Percentiles rank a stretch among this genome's conserved stretches.
Evolutionary conservation across 2,797 vertebrate genomes (phyloP).

Genomic region (Crocidura indochinensis): DNA sequence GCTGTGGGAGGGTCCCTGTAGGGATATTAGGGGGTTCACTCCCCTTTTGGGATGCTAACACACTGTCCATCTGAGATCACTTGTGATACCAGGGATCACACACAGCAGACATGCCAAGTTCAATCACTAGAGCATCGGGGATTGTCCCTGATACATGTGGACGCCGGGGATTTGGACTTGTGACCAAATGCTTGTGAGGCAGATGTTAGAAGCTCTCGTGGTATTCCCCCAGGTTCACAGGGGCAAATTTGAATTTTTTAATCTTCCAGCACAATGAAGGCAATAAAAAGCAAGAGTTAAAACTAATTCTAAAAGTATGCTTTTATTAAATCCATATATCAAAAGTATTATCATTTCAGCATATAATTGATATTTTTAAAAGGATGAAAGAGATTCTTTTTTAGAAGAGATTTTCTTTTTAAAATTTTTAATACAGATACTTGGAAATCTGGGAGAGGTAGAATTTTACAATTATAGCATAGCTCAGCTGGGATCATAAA

Average conservation of each 20-base stretch:
- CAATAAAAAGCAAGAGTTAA: neutral
- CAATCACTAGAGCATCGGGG: no score
- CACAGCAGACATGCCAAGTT: no score
- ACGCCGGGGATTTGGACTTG: no score
- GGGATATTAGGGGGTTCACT: neutral
- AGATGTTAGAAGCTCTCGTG: neutral
- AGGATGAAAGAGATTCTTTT: neutral
- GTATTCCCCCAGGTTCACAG: neutral
- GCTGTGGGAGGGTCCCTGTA: no score
- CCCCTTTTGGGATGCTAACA: no score
- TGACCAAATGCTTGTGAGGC: no score
- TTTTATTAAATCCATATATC: conserved; percentile 41
- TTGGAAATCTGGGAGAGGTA: conserved; percentile 34
- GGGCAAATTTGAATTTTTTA: neutral
- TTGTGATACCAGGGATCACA: no score
- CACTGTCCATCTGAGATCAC: neutral
- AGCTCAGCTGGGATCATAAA: conserved; percentile 18
- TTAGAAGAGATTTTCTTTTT: neutral
- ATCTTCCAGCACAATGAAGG: conserved; percentile 33
- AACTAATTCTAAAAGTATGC: conserved; percentile 28
- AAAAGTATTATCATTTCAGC: conserved; percentile 42
- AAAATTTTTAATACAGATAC: neutral
- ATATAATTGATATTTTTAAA: neutral
- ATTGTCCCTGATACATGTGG: no score
- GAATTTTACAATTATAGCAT: conserved; percentile 20